Base-by-base conservation (phyloP, 2,113 vertebrate genomes). In the Protomyctophum bolini region DNA sequence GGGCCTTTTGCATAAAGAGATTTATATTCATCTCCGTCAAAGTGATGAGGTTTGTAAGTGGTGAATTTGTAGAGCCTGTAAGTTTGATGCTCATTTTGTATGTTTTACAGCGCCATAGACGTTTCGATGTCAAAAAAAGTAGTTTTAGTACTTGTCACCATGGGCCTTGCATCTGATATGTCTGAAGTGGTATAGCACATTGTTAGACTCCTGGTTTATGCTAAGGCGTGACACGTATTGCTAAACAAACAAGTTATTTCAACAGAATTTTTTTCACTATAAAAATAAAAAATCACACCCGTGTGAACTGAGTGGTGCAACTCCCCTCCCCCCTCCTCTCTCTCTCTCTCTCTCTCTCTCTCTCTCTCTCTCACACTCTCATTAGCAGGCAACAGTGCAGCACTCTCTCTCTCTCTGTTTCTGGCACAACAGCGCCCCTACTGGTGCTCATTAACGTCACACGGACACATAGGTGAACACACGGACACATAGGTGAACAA, bases 1-100 rank as follows among this genome's bases (percentile, higher is more conserved):
- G 65, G n/a, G n/a, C n/a, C 64, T 62, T 74, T 76, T 68, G 66
- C 68, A 47, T 14, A 65, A n/a, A n/a, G 10, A 58, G 15, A 73
- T 77, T 79, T 83, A 75, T 74, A 49, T 72, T 72, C 76, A 54
- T 11, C 52, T n/a, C 58, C 3, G 63, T 82, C 55, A 8, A 57
- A 8, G 15, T 57, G 55, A 21, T 57, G 14, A 57, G 8, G 15
- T 41, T n/a, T 41, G 33, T 41, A 41, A 41, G 33, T 57, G 55
- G 55, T 21, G 14, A 57, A 15, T 8, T 15, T 21, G 14, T 8
- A 57, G 9, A 21, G 15, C 2, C 72, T 73, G 75, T 75, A 54
- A 73, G 64, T 83, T 77, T 51, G 54, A 68, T 74, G 75, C 71
- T 83, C 63, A 77, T 84, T 85, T 83, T 41, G n/a, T 48, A 63